Base-by-base conservation (phyloP, 2,797 vertebrate genomes). In the Melanotaenia boesemani region DNA sequence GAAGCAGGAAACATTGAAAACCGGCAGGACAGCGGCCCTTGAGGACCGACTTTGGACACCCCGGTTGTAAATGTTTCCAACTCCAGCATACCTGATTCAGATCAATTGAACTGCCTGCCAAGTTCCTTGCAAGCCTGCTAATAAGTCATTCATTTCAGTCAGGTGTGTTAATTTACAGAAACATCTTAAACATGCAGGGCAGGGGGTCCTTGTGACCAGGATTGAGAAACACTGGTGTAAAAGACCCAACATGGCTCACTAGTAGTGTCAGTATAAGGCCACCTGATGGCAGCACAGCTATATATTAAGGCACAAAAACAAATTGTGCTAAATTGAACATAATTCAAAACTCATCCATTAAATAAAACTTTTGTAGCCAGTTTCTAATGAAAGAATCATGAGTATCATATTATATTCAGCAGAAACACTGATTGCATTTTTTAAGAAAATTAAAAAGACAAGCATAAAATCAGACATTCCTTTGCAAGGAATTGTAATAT, bases 271-370 rank as follows among this genome's bases (percentile, higher is more conserved):
- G 0, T 1, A 48, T 46, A 22, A 58, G 5, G 6, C 89, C 92
- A 91, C 67, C 80, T 93, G 91, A 73, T 85, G 85, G 82, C 36
- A 74, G 41, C 20, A 5, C 72, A 75, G 66, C 11, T 63, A 73
- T 32, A 57, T 76, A 72, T 36, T 37, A 50, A 20, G 2, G 10
- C 28, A 36, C 1, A 56, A 48, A 22, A 60, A 58, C 13, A 6
- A 58, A 50, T 18, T 1, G 2, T 4, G 8, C 20, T 1, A 4
- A 46, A 46, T 18, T 8, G n/a, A 48, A 8, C 6, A n/a, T 9
- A 13, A 57, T 22, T 69, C 41, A 70, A 71, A 58, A 30, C 18
- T 12, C 2, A 76, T 63, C 36, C 18, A 48, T 48, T 37, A 66
- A 85, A 65, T 37, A 0, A 67, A 58, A 1, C 12, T 37, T 32